phyloP scores from a whole-genome alignment of 2,888 invertebrate species.

The Tetropium fuscum region DNA sequence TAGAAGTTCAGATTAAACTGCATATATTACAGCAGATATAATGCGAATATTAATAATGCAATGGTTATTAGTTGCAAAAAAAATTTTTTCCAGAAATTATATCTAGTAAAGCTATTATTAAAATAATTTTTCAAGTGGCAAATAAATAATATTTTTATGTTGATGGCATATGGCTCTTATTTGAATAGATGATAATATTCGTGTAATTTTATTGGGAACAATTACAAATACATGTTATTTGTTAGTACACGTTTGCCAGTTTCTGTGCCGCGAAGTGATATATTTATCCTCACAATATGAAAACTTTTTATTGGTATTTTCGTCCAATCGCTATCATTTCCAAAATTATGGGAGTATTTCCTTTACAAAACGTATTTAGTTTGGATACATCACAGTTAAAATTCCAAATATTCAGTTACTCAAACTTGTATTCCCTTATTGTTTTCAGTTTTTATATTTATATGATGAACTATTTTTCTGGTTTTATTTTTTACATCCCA shows the following conservation, averaged over 20 bases:
- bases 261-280: conserved; percentile 1
- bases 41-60: no score
- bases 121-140: no score
- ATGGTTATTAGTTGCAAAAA: not conserved
- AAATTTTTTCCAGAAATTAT: no score
- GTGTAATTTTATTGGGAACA: not conserved
- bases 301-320: conserved; percentile 50
- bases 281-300: conserved; percentile 11
- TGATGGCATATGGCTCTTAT: not conserved
- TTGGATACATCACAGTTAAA: conserved; percentile 32
- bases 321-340: conserved; percentile 45
- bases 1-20: no score
- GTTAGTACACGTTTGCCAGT: not conserved
- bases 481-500: conserved; percentile 32
- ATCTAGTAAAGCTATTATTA: no score
- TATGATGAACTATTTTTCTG: conserved; percentile 35
- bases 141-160: not conserved
- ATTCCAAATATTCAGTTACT: conserved; percentile 35
- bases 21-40: no score
- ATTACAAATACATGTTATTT: not conserved
- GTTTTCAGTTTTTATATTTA: conserved; percentile 32
- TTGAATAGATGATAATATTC: not conserved
- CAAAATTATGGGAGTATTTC: conserved; percentile 46
- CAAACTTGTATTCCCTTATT: conserved; percentile 32
- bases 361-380: conserved; percentile 44